Evolutionary conservation across 1,140 invertebrate species (phyloP), one percentile per base, ranked within the genome.

Genomic region (Paracyclopina nana): DNA sequence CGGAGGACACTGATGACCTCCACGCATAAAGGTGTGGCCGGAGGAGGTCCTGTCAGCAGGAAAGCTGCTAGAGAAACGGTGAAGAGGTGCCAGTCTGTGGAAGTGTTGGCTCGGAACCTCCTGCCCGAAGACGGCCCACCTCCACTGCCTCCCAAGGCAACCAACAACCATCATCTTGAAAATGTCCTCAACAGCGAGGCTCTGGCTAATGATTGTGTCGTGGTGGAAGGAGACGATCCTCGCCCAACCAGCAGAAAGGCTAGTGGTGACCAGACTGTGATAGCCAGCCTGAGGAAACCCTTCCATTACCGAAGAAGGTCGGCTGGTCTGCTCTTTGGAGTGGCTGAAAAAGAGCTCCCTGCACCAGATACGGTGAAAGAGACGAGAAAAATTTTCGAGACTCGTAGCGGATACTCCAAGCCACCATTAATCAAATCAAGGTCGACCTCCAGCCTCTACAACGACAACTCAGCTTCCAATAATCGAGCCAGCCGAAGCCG

Each of bases 291-390:
- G 2, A 44, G 18, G 24, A 44, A 24, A 26, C 18, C 42, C 14
- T 22, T 26, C 14, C 30, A 9, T 31, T 22, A 18, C 6, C 2
- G 29, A 29, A 22, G 22, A 28, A 2, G n/a, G 6, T 48, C 46
- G 11, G 24, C 46, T 6, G 28, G 46, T 11, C 14, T 48, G 6
- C 27, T 48, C 20, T 48, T 48, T 14, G 46, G 46, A n/a, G 46
- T 48, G 14, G 27, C 25, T 14, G 46, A 48, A 25, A 22, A 27
- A 26, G 50, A 52, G 18, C 27, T 52, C 9, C 50, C 50, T 16
- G 38, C 50, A n/a, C 38, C 42, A 27, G 50, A 52, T 22, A 52
- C 31, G 20, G 50, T 52, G 1, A 52, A 44, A 45, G 14, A 52
- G 18, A 52, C 50, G 2, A 14, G 50, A 4, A 52, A 52, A 26